Conservation (phyloP, 2,797 vertebrate species). For the Acipenser transmontanus region DNA sequence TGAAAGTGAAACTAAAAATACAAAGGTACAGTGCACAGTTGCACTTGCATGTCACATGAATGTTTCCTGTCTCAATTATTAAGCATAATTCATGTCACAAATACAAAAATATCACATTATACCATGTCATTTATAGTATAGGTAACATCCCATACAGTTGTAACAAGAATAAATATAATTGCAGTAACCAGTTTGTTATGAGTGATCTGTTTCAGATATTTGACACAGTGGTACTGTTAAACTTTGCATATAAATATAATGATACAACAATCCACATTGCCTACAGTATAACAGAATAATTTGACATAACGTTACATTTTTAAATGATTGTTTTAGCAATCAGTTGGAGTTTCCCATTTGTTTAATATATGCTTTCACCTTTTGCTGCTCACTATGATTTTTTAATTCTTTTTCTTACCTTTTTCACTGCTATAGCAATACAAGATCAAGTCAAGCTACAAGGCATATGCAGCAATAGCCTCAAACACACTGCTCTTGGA, state of each 20-base stretch:
- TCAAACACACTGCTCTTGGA: constrained; percentile 92
- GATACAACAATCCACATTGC: too few species aligned
- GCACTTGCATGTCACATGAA: constrained; percentile 30
- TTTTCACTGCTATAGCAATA: constrained; percentile 61
- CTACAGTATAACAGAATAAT: too few species aligned
- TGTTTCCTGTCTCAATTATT: constrained; percentile 23
- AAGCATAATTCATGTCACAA: too few species aligned
- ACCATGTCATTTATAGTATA: too few species aligned
- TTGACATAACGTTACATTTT: too few species aligned
- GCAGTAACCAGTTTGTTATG: constrained; percentile 1
- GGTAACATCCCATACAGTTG: too few species aligned
- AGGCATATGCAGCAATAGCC: constrained; percentile 89
- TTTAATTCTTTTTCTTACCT: constrained; percentile 27
- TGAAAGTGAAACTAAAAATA: constrained; percentile 71
- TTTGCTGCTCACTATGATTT: constrained; percentile 15
- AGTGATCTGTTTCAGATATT: neutral
- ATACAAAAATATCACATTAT: too few species aligned
- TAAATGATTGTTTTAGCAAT: too few species aligned
- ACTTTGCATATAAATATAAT: too few species aligned
- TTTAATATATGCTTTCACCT: neutral
- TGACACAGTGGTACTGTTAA: too few species aligned
- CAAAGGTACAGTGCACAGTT: constrained; percentile 63
- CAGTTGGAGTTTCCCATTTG: too few species aligned
- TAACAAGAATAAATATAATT: too few species aligned
- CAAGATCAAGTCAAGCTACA: constrained; percentile 92